Evolutionary conservation across 2,797 vertebrate species (phyloP), one percentile per base, ranked within the genome.

Genomic region (Momotus momota): DNA sequence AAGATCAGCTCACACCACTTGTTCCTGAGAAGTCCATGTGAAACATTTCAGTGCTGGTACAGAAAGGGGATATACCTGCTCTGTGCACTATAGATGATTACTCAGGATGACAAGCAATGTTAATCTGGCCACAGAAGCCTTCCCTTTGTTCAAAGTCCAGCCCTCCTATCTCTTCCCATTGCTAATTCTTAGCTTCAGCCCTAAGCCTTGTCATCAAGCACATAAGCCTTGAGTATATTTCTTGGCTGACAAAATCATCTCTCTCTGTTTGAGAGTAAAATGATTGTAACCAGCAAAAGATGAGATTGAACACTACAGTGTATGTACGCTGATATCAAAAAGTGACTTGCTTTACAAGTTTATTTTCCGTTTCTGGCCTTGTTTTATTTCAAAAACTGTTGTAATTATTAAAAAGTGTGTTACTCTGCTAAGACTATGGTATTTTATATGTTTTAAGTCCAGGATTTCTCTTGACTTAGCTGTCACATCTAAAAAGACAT

Each of bases 61-160:
- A 38, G 43, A 49, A 81, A 13, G 0, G 1, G 6, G 12, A 3
- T 8, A 4, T 57, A 14, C 33, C 7, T 23, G 23, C 18, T 46
- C 22, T 73, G 10, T 52, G 49, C n/a, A 35, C 9, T 13, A n/a
- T 3, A 9, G n/a, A 7, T 5, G 27, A 23, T 73, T 64, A 25
- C n/a, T 67, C 25, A 14, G 67, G 15, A 38, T 79, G 66, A 57
- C 23, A 72, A 52, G 25, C 20, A 51, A 19, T 25, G 38, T 27
- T 54, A 33, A 73, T 66, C 43, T 33, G 51, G 17, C 6, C 55
- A 7, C 21, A 62, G 55, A 14, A 54, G 40, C n/a, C 19, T 57
- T 2, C 26, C 16, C 7, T 71, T 64, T 86, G 27, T 23, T 75
- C 41, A 10, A 58, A 51, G n/a, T 66, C 43, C 51, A 43, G 15